Evolutionary conservation across 2,113 vertebrate genomes (phyloP).

Genomic region (Erythrocebus patas): DNA sequence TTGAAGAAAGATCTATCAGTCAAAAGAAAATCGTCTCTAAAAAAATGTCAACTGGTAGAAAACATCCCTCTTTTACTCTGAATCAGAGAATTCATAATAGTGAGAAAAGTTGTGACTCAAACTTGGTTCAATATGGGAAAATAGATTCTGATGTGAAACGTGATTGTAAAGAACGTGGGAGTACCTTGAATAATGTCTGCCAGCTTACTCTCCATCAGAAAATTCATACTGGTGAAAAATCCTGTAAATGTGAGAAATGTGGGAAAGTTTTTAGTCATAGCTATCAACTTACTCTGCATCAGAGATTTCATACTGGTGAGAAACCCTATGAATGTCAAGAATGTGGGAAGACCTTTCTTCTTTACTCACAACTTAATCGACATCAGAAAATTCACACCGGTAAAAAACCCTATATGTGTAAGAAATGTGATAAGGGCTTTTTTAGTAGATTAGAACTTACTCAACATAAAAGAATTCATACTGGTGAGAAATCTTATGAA

Average conservation of each 20-base stretch:
- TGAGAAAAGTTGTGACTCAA: neutral
- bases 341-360: no score
- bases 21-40: neutral
- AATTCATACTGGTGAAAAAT: no score
- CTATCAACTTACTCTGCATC: no score
- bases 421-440: neutral
- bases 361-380: no score
- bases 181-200: neutral
- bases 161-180: neutral
- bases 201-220: no score
- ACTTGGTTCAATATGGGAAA: neutral
- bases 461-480: no score
- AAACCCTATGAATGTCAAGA: no score
- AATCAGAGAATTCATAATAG: neutral
- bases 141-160: neutral
- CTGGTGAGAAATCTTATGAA: no score
- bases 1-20: neutral
- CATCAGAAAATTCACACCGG: no score
- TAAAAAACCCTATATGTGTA: neutral
- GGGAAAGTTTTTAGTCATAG: no score
- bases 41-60: neutral
- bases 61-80: neutral
- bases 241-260: no score
- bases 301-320: no score
- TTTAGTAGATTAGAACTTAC: neutral